phyloP scores from a whole-genome alignment of 2,888 invertebrate species.

The Argyresthia albistria region DNA sequence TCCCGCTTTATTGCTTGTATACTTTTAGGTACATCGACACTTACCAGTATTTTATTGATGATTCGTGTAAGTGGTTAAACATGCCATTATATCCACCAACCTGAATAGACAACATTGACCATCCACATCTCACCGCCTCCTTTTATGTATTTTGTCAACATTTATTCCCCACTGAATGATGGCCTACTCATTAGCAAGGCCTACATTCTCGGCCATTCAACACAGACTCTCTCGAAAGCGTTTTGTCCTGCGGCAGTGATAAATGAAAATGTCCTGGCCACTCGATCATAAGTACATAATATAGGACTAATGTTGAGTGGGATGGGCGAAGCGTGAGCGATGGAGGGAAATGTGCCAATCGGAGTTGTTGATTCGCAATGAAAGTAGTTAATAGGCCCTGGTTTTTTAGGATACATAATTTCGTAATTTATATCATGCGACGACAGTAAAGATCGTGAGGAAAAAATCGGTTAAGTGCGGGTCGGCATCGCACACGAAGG shows the following conservation, averaged over 20 bases:
- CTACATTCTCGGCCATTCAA: slow-evolving; percentile 48
- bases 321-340: background rate
- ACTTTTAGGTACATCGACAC: no score
- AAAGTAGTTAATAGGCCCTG: no score
- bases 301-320: slow-evolving; percentile 12
- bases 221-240: slow-evolving; percentile 34
- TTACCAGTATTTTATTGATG: no score
- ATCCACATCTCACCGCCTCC: background rate
- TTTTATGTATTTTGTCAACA: slow-evolving; percentile 41
- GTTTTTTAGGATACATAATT: no score
- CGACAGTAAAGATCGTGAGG: no score
- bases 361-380: background rate
- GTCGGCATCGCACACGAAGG: no score
- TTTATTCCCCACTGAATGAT: slow-evolving; percentile 51
- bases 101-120: no score
- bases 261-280: slow-evolving; percentile 42
- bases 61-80: no score
- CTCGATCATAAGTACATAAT: slow-evolving; percentile 15
- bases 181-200: slow-evolving; percentile 41
- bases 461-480: no score
- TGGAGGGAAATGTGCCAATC: background rate
- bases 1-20: no score
- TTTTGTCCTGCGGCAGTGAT: slow-evolving; percentile 51
- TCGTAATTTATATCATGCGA: no score
- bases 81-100: no score